A percentile compares a stretch with the other conserved stretches of the same genome.
These are phyloP conservation scores for Hippocampus barbouri DNA, from an alignment of 2,113 vertebrate species.

Conservation along the genomic window DNA sequence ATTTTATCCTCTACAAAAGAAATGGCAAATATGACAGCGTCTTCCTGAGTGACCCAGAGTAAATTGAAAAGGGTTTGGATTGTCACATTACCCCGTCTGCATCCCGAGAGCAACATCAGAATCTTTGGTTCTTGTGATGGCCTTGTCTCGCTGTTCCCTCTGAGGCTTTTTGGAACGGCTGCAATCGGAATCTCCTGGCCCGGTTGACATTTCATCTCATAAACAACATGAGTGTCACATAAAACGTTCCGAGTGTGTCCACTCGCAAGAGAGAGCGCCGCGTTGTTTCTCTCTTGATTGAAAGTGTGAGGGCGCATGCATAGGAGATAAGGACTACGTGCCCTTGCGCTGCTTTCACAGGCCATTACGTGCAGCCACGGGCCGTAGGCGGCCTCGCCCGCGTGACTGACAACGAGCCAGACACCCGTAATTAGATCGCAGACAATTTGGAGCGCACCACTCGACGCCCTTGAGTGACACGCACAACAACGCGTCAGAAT, in stretches of 20 bases:
- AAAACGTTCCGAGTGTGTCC: not conserved
- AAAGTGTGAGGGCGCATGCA: not conserved
- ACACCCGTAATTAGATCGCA: constrained; percentile 26
- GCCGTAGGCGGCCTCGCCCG: not conserved
- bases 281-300: not conserved
- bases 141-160: not conserved
- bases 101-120: not conserved
- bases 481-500: not conserved
- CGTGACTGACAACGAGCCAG: constrained; percentile 16
- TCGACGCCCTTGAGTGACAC: not conserved
- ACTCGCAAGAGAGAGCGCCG: not conserved
- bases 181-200: constrained; percentile 13
- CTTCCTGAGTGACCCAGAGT: too few relatives aligned
- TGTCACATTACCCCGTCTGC: too few relatives aligned
- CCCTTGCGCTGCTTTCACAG: not conserved
- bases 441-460: not conserved
- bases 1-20: too few relatives aligned
- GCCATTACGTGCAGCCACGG: not conserved
- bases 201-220: constrained; percentile 20
- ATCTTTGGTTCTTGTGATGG: not conserved
- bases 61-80: too few relatives aligned
- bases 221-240: not conserved
- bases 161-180: not conserved
- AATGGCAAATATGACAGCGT: too few relatives aligned
- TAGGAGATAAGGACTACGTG: constrained; percentile 14